A percentile compares a stretch with the other conserved stretches of the same genome.
phyloP scores from a whole-genome alignment of 2,113 vertebrate genomes.

The Tor tambroides region DNA sequence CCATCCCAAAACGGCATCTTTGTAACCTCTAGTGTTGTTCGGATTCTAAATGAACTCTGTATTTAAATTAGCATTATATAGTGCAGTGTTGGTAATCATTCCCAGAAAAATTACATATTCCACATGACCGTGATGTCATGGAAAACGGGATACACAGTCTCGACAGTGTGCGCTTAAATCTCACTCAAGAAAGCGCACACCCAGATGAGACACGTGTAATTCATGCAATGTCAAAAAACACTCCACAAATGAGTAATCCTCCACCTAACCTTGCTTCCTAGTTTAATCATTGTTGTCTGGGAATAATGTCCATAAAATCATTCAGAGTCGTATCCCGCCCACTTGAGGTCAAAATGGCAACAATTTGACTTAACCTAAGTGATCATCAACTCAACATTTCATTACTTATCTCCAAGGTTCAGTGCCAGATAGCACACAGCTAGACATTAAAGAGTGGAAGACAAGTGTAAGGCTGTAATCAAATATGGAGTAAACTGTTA shows the following conservation, averaged over 20 bases:
- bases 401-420: conserved; percentile 33
- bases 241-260: conserved; percentile 21
- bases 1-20: conserved; percentile 51
- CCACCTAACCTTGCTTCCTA: not conserved
- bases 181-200: conserved; percentile 29
- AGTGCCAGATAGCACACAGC: not conserved
- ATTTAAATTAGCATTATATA: conserved; percentile 41
- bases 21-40: conserved; percentile 9
- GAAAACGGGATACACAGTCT: conserved; percentile 40
- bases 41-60: conserved; percentile 18
- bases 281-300: not conserved
- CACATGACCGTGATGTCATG: conserved; percentile 51
- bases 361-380: conserved; percentile 51
- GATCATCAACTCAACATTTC: conserved; percentile 38
- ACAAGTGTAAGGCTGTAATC: conserved; percentile 12
- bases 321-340: conserved; percentile 2
- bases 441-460: not conserved
- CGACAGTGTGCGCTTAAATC: not conserved
- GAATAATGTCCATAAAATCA: conserved; percentile 9
- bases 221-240: not conserved
- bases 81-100: conserved; percentile 23
- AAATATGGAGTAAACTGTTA: not conserved
- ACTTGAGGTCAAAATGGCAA: conserved; percentile 52
- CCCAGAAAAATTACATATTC: conserved; percentile 35
- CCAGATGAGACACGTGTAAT: not conserved